phyloP scores from a whole-genome alignment of 2,888 invertebrate genomes.

The Chrysotoxum bicinctum region DNA sequence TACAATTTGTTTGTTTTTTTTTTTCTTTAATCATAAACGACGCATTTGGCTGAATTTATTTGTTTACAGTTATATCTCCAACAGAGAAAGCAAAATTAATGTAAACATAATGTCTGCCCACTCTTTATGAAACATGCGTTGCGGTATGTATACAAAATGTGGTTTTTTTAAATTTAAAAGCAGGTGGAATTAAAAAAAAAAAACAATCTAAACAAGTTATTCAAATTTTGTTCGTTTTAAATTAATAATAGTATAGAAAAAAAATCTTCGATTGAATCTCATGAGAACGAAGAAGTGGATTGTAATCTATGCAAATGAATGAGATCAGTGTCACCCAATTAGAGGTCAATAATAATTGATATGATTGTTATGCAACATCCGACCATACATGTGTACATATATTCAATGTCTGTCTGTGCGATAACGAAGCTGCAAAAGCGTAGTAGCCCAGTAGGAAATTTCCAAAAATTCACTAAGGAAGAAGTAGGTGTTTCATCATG shows the following conservation, averaged over 20 bases:
- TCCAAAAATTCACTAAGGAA: too few species aligned
- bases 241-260: neutral
- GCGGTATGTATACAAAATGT: neutral
- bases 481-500: too few species aligned
- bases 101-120: neutral
- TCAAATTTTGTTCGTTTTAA: neutral
- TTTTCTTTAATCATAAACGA: neutral
- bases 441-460: neutral
- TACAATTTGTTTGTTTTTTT: too few species aligned
- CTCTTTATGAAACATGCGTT: neutral
- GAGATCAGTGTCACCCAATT: constrained; percentile 33
- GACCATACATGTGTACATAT: neutral
- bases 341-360: constrained; percentile 36
- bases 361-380: constrained; percentile 28
- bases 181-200: constrained; percentile 4
- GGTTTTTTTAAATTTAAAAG: neutral
- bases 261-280: neutral
- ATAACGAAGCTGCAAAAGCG: neutral
- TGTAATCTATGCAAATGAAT: constrained; percentile 33
- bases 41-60: neutral
- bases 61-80: neutral
- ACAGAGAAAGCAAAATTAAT: neutral
- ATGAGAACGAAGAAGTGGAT: neutral
- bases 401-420: neutral
- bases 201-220: neutral